These are phyloP conservation scores for Apodemus speciosus DNA, from an alignment of 2,113 vertebrate genomes.

Conservation along the genomic window DNA sequence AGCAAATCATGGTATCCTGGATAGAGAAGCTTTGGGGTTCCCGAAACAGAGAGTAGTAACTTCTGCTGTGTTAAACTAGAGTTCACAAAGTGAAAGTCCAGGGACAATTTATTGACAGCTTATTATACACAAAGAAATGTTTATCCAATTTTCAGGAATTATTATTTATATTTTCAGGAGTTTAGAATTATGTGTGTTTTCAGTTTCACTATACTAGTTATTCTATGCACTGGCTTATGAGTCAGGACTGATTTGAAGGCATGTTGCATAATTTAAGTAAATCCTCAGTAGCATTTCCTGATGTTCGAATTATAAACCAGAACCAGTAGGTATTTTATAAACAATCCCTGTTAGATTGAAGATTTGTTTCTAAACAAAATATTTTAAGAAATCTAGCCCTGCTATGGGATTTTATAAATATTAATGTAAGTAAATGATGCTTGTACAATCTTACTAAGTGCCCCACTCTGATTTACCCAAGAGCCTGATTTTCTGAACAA, in stretches of 20 bases:
- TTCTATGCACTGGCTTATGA: neutral
- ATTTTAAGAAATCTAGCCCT: neutral
- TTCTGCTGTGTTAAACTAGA: neutral
- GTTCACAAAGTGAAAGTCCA: neutral
- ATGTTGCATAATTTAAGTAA: neutral
- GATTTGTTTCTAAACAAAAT: constrained; percentile 44
- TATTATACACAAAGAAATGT: neutral
- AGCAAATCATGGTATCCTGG: neutral
- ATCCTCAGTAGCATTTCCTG: neutral
- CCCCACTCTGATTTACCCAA: neutral
- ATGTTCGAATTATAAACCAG: neutral
- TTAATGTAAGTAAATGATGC: neutral
- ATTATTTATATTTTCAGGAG: neutral
- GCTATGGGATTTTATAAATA: neutral
- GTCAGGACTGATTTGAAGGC: neutral
- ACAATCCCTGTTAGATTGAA: neutral
- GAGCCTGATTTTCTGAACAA: constrained; percentile 41
- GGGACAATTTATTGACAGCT: neutral
- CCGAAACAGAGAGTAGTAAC: neutral
- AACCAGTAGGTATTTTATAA: neutral
- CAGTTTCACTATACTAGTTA: neutral
- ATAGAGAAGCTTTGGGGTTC: neutral
- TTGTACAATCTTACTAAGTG: neutral
- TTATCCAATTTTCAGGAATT: neutral
- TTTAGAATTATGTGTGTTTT: neutral